Evolutionary conservation across 1,140 invertebrate species (phyloP).

Genomic region (Pogonomyrmex barbatus): DNA sequence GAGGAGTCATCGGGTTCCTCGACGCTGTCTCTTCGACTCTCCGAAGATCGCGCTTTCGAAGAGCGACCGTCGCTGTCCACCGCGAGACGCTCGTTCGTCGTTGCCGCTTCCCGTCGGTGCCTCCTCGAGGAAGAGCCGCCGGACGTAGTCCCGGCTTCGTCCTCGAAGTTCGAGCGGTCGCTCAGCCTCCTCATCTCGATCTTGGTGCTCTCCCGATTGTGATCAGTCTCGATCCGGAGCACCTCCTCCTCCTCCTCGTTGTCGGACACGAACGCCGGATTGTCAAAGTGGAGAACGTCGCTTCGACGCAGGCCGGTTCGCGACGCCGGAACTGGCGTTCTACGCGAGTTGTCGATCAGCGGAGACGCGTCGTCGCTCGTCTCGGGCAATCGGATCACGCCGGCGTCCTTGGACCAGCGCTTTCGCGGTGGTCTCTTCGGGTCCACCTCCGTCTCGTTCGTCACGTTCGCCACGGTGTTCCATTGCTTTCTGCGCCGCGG

Average conservation of each 20-base stretch:
- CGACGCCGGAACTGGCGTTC: slow-evolving; percentile 71
- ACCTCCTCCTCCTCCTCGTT: slow-evolving; percentile 80
- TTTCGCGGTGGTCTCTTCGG: slow-evolving; percentile 72
- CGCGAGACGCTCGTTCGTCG: neutral
- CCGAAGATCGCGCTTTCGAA: neutral
- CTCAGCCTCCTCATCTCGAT: slow-evolving; percentile 55
- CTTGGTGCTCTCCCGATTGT: slow-evolving; percentile 73
- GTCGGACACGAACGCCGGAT: slow-evolving; percentile 79
- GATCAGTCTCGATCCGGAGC: slow-evolving; percentile 81
- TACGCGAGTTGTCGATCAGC: neutral
- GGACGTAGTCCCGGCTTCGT: slow-evolving; percentile 21
- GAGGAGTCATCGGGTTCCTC: slow-evolving; percentile 32
- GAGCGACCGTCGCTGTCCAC: neutral
- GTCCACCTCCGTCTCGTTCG: slow-evolving; percentile 57
- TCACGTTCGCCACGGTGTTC: slow-evolving; percentile 63
- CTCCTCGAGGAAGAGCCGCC: slow-evolving; percentile 5
- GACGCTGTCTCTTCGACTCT: slow-evolving; percentile 12
- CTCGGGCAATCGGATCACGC: slow-evolving; percentile 70
- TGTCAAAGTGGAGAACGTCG: slow-evolving; percentile 69
- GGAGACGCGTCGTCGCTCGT: slow-evolving; percentile 19
- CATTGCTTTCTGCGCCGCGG: slow-evolving; percentile 72
- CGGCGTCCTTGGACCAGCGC: slow-evolving; percentile 75
- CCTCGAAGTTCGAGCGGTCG: neutral
- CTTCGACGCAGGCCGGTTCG: slow-evolving; percentile 54
- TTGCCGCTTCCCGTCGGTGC: neutral